Conservation (phyloP, 2,888 invertebrate genomes). For the Julus scandinavius region DNA sequence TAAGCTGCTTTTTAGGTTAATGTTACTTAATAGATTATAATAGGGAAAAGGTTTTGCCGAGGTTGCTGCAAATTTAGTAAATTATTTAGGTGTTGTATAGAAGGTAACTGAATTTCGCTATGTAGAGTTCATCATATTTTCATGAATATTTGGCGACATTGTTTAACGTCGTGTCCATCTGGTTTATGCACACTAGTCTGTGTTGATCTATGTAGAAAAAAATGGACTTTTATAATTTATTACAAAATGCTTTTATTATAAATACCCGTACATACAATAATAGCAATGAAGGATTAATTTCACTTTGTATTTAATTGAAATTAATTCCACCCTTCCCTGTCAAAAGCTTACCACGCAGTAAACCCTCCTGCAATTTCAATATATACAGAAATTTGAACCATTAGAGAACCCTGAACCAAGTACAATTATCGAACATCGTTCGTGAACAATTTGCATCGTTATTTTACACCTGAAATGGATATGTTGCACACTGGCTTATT, state of each 20-base stretch:
- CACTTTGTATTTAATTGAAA: neutral
- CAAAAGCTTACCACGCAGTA: neutral
- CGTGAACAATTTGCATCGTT: neutral
- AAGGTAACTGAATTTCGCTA: too few relatives aligned
- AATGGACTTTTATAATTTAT: neutral
- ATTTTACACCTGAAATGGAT: conserved; percentile 14
- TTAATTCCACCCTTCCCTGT: neutral
- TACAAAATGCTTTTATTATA: conserved; percentile 24
- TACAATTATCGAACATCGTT: neutral
- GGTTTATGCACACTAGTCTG: too few relatives aligned
- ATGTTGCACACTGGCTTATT: neutral
- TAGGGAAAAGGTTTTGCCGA: too few relatives aligned
- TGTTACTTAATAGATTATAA: too few relatives aligned
- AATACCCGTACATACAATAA: conserved; percentile 4
- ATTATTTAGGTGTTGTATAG: too few relatives aligned
- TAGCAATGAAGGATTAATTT: conserved; percentile 1
- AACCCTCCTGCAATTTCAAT: neutral
- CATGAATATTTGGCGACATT: too few relatives aligned
- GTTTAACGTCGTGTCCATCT: too few relatives aligned
- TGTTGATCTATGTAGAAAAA: neutral
- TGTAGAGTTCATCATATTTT: too few relatives aligned
- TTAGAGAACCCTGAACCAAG: neutral
- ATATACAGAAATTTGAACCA: neutral
- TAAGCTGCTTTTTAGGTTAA: too few relatives aligned
- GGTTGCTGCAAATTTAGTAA: too few relatives aligned